Percentiles rank a stretch among this genome's conserved stretches.
Evolutionary conservation across 1,140 invertebrate species (phyloP).

Genomic region (Palaemon carinicauda): DNA sequence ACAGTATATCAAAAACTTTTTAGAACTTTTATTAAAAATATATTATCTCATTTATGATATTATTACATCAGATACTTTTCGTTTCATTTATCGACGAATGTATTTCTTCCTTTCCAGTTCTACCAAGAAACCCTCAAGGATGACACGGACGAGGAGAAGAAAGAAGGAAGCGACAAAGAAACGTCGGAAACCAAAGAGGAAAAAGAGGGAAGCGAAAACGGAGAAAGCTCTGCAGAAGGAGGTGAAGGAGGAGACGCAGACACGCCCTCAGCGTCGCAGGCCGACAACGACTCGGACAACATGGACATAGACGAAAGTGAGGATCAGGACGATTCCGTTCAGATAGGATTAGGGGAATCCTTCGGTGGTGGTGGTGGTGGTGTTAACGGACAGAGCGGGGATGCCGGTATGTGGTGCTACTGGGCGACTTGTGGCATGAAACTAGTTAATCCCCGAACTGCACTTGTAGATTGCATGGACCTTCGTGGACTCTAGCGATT

Average conservation of each 20-base stretch:
- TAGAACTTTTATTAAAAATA: too few species aligned
- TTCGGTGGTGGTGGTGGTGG: neutral
- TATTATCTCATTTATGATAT: too few species aligned
- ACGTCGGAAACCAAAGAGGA: neutral
- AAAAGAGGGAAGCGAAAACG: neutral
- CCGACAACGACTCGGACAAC: neutral
- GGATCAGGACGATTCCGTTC: neutral
- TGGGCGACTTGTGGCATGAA: neutral
- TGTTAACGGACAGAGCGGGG: neutral
- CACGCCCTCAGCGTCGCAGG: too few species aligned
- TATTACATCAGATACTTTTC: too few species aligned
- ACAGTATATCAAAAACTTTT: too few species aligned
- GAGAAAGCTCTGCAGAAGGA: too few species aligned
- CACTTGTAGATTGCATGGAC: neutral
- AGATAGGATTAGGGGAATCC: neutral
- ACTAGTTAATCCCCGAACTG: neutral
- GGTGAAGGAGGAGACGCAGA: neutral
- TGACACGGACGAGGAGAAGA: neutral
- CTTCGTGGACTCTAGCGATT: too few species aligned
- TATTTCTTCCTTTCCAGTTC: neutral
- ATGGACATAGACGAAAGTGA: slow-evolving; percentile 38
- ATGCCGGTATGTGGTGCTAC: neutral
- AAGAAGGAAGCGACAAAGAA: neutral
- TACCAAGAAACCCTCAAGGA: slow-evolving; percentile 36
- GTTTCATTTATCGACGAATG: too few species aligned